Evolutionary conservation across 2,113 vertebrate species (phyloP), one percentile per base, ranked within the genome.

Genomic region (Stegostoma tigrinum): DNA sequence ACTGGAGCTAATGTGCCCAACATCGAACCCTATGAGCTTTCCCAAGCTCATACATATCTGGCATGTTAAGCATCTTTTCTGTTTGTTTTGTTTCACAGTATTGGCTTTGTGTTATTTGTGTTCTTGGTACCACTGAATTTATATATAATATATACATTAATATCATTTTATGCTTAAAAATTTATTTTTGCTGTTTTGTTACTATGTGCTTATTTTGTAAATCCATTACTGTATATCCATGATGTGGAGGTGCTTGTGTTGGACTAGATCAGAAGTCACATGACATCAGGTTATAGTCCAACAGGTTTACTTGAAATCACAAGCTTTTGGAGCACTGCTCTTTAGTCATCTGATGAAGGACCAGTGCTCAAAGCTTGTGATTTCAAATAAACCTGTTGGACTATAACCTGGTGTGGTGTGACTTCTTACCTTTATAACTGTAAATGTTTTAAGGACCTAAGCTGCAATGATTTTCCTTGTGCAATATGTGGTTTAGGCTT

Each of bases 91-190:
- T 94, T 94, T 68, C 38, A 93, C 96, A 96, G 95, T 97, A 97
- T 97, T 97, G 97, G 97, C 97, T 97, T 95, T 96, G 96, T 96
- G 96, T 95, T 97, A 95, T 97, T 96, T 96, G 96, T 96, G 97
- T 55, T 97, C 91, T 96, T 96, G 87, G 52, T 15, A 70, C 96
- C 97, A 96, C 96, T 96, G 96, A 0, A 96, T 96, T 96, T 91
- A 17, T 30, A 90, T 90, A 87, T 87, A 55, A 61, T 61, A 89
- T 15, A 89, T 55, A 55, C 55, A 89, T 89, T 52, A 52, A 48
- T n/a, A n/a, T 78, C 68, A 34, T 78, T 23, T 87, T 34, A 89
- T 15, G 48, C 55, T 55, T 89, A 52, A 55, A 55, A 21, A 61
- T 64, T 91, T 91, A 64, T 38, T 87, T 86, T 86, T 34, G n/a